A percentile compares a stretch with the other conserved stretches of the same genome.
Evolutionary conservation across 1,140 invertebrate species (phyloP).

Genomic region (Aphidius ervi): DNA sequence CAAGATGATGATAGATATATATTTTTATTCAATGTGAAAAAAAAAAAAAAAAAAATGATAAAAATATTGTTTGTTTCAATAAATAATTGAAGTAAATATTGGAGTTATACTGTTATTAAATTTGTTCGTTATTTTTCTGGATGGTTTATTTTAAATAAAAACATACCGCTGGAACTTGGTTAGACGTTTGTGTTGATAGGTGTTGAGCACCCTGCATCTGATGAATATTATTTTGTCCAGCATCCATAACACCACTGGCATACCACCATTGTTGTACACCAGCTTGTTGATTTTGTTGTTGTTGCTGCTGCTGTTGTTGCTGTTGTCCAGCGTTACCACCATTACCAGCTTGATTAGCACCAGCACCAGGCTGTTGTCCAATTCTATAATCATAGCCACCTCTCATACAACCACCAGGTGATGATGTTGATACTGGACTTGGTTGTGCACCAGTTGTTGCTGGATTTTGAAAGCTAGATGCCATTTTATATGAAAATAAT

Average conservation of each 20-base stretch:
- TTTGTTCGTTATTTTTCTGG: background rate
- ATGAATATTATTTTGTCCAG: slow-evolving; percentile 55
- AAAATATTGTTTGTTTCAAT: too few species aligned
- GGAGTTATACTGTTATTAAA: background rate
- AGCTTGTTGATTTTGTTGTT: slow-evolving; percentile 50
- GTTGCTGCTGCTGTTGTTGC: slow-evolving; percentile 49
- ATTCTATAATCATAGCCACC: slow-evolving; percentile 61
- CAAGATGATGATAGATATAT: too few species aligned
- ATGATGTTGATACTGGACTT: slow-evolving; percentile 50
- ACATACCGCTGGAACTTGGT: slow-evolving; percentile 44
- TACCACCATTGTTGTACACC: slow-evolving; percentile 68
- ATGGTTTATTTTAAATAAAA: background rate
- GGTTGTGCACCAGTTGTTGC: slow-evolving; percentile 54
- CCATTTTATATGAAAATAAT: slow-evolving; percentile 80
- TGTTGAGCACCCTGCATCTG: slow-evolving; percentile 54
- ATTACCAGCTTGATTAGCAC: slow-evolving; percentile 35
- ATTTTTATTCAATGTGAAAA: too few species aligned
- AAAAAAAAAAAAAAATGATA: too few species aligned
- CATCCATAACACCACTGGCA: slow-evolving; percentile 49
- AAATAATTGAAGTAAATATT: background rate
- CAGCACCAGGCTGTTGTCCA: slow-evolving; percentile 22
- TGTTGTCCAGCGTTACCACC: slow-evolving; percentile 36
- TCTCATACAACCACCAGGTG: slow-evolving; percentile 50
- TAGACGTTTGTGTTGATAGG: slow-evolving; percentile 48
- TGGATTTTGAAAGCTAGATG: slow-evolving; percentile 71